These are phyloP conservation scores for Frieseomelitta varia DNA, from an alignment of 1,140 invertebrate species.

Conservation along the genomic window DNA sequence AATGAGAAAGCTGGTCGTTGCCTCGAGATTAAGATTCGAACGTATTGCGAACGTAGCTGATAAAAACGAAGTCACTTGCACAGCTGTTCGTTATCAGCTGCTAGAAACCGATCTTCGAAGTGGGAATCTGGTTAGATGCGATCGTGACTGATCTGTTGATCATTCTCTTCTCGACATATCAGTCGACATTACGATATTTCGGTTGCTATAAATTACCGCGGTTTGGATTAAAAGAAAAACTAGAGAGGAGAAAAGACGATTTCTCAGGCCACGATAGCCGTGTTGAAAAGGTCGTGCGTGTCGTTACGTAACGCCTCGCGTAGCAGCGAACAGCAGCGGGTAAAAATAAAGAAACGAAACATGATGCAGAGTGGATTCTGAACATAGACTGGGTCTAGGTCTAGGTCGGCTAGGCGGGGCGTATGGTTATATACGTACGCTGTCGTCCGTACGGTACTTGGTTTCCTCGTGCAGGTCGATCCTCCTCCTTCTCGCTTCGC, in stretches of 20 bases:
- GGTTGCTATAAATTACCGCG: constrained; percentile 5
- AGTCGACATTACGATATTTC: neutral
- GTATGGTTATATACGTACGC: constrained; percentile 37
- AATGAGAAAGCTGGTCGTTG: neutral
- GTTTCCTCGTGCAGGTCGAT: constrained; percentile 33
- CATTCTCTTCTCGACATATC: neutral
- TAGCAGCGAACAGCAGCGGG: constrained; percentile 59
- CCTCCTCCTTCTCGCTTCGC: constrained; percentile 14
- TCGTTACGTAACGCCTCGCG: constrained; percentile 58
- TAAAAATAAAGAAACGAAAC: constrained; percentile 70
- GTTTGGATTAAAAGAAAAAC: neutral
- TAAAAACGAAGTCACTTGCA: constrained; percentile 48
- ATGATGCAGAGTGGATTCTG: constrained; percentile 64
- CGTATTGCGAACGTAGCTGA: constrained; percentile 34
- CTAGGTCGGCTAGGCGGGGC: constrained; percentile 74
- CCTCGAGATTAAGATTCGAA: constrained; percentile 6
- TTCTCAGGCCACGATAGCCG: neutral
- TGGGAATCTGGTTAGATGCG: constrained; percentile 26
- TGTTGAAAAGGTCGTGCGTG: constrained; percentile 25
- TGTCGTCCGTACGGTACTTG: constrained; percentile 39
- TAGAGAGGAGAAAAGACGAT: neutral
- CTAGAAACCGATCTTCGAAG: constrained; percentile 30
- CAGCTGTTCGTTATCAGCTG: constrained; percentile 57
- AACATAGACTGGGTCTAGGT: constrained; percentile 70
- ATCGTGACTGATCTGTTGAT: neutral